A percentile compares a stretch with the other conserved stretches of the same genome.
phyloP scores from a whole-genome alignment of 2,113 vertebrate species.

The Halichoerus grypus region DNA sequence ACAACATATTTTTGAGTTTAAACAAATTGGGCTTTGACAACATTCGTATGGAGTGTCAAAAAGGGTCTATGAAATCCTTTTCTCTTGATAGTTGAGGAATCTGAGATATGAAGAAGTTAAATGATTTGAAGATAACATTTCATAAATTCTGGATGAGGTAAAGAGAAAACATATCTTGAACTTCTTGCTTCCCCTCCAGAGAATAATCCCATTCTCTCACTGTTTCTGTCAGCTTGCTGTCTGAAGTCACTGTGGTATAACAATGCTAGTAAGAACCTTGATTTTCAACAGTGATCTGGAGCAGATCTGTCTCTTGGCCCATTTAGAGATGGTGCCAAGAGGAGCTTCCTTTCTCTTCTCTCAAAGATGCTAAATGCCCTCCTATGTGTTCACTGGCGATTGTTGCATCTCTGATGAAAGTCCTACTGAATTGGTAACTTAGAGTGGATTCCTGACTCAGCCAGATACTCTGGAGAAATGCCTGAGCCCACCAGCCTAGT shows the following conservation, averaged over 20 bases:
- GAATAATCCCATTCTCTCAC: not conserved
- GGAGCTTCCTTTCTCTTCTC: not conserved
- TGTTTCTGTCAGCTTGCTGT: not conserved
- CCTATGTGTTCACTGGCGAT: not conserved
- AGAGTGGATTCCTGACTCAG: not conserved
- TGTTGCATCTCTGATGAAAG: not conserved
- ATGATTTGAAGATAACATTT: slow-evolving; percentile 51
- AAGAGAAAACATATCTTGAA: not conserved
- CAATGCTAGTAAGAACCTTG: not conserved
- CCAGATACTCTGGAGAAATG: not conserved
- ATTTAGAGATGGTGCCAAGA: not conserved
- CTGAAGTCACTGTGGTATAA: not conserved
- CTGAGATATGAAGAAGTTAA: slow-evolving; percentile 48
- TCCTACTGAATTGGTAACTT: not conserved
- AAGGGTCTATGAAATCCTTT: not conserved
- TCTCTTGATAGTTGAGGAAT: not conserved
- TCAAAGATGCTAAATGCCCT: not conserved
- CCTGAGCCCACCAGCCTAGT: not conserved
- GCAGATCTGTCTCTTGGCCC: not conserved
- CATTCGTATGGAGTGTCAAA: not conserved
- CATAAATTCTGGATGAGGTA: slow-evolving; percentile 36
- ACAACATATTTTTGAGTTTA: not conserved
- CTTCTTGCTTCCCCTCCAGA: slow-evolving; percentile 28
- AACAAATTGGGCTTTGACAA: slow-evolving; percentile 25
- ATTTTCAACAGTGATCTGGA: not conserved